Conservation (phyloP, 2,113 vertebrate species). For the Labrus mixtus region DNA sequence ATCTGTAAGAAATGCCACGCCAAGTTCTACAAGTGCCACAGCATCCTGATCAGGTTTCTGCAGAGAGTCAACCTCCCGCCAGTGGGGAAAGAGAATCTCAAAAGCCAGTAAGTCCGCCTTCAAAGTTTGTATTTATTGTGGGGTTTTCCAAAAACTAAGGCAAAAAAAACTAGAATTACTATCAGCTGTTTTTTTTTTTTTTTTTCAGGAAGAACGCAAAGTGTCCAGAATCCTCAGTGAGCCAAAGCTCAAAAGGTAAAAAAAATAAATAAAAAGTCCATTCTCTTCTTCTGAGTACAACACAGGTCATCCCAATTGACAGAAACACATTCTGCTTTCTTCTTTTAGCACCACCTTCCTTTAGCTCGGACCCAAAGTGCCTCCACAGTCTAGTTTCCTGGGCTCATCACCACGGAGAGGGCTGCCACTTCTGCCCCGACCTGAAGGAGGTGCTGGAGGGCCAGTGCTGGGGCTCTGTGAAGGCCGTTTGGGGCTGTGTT, state of each 20-base stretch:
- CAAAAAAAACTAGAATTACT: background rate
- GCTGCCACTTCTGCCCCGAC: conserved; percentile 85
- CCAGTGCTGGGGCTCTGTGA: conserved; percentile 87
- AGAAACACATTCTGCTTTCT: background rate
- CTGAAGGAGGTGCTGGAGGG: conserved; percentile 89
- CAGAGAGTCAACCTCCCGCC: conserved; percentile 91
- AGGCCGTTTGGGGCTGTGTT: conserved; percentile 89
- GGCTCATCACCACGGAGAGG: conserved; percentile 88
- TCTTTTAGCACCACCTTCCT: conserved; percentile 59
- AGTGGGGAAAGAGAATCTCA: conserved; percentile 58
- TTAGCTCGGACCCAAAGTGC: conserved; percentile 88
- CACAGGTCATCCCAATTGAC: background rate
- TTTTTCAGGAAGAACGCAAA: conserved; percentile 71
- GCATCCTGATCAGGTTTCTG: conserved; percentile 89
- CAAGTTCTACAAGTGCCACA: conserved; percentile 96
- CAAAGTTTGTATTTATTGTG: background rate
- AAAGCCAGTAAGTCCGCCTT: conserved; percentile 76
- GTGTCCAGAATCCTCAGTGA: conserved; percentile 37
- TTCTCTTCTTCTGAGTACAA: background rate
- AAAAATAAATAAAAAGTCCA: background rate
- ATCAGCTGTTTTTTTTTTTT: background rate
- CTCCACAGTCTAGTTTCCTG: conserved; percentile 90
- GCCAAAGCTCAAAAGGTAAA: conserved; percentile 61
- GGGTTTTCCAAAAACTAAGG: background rate
- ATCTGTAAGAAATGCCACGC: conserved; percentile 94